phyloP scores from a whole-genome alignment of 2,797 vertebrate genomes.

The Eospalax fontanierii region DNA sequence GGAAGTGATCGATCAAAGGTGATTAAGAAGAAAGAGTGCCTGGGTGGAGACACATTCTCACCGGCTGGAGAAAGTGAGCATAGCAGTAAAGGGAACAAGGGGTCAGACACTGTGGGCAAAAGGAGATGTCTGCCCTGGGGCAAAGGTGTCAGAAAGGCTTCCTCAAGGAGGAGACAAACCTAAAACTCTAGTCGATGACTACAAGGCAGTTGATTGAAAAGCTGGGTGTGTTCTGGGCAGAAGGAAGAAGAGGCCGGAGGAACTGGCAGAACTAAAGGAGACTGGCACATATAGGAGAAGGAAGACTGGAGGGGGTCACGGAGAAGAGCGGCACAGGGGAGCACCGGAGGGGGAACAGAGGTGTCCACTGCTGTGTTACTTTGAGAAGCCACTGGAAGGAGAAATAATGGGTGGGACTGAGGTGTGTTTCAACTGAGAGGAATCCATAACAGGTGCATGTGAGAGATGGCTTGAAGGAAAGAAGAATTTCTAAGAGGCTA shows the following conservation, averaged over 20 bases:
- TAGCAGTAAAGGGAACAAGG: accelerated
- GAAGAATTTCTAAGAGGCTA: background rate
- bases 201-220: background rate
- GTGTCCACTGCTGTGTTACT: no score
- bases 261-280: background rate
- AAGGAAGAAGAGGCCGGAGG: background rate
- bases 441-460: background rate
- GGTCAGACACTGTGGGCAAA: background rate
- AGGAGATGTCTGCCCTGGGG: background rate
- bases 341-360: no score
- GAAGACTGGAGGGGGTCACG: no score
- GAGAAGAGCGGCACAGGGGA: background rate
- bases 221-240: background rate
- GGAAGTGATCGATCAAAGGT: accelerated
- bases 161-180: background rate
- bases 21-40: accelerated
- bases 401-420: background rate
- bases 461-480: background rate
- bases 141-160: background rate
- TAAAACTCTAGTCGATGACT: background rate
- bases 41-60: accelerated
- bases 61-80: background rate
- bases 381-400: background rate
- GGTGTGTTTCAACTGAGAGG: background rate
- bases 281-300: no score